Evolutionary conservation across 2,888 invertebrate species (phyloP).

Genomic region (Cataglyphis rosenhaueri): DNA sequence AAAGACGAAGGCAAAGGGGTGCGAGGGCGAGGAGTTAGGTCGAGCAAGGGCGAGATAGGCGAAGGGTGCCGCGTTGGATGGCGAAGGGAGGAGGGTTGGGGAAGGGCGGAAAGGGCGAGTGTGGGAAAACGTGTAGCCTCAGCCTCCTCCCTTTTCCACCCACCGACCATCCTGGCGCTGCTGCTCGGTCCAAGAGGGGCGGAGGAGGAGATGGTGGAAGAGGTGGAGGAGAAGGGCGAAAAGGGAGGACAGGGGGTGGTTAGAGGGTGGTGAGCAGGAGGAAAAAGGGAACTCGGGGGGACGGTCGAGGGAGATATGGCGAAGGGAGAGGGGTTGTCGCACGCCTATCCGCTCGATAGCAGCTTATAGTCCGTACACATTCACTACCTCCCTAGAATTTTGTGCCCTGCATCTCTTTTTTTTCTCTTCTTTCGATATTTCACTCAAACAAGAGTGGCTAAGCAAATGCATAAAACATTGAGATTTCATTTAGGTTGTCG

Average conservation of each 20-base stretch:
- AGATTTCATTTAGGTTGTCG: constrained; percentile 27
- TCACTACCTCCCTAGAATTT: constrained; percentile 76
- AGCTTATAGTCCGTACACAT: constrained; percentile 83
- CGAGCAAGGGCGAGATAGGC: constrained; percentile 66
- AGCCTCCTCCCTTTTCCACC: constrained; percentile 73
- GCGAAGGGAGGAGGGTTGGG: constrained; percentile 61
- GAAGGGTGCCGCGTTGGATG: constrained; percentile 69
- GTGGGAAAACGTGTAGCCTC: constrained; percentile 81
- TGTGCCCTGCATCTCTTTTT: constrained; percentile 65
- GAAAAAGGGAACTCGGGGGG: constrained; percentile 71
- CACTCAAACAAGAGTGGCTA: constrained; percentile 23
- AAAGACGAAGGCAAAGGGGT: constrained; percentile 45
- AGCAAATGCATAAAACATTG: constrained; percentile 27
- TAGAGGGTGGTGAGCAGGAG: constrained; percentile 68
- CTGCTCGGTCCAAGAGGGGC: constrained; percentile 69
- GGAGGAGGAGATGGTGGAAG: constrained; percentile 60
- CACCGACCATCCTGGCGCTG: constrained; percentile 67
- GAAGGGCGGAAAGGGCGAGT: constrained; percentile 70
- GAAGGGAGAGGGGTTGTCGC: constrained; percentile 77
- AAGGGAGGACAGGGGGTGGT: constrained; percentile 55
- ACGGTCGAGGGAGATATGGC: constrained; percentile 66
- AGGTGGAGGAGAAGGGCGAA: constrained; percentile 60
- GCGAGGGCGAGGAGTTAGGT: constrained; percentile 47
- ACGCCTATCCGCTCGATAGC: constrained; percentile 85
- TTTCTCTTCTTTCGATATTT: constrained; percentile 38